Evolutionary conservation across 2,113 vertebrate genomes (phyloP), one percentile per base, ranked within the genome.

Genomic region (Platysteira castanea): DNA sequence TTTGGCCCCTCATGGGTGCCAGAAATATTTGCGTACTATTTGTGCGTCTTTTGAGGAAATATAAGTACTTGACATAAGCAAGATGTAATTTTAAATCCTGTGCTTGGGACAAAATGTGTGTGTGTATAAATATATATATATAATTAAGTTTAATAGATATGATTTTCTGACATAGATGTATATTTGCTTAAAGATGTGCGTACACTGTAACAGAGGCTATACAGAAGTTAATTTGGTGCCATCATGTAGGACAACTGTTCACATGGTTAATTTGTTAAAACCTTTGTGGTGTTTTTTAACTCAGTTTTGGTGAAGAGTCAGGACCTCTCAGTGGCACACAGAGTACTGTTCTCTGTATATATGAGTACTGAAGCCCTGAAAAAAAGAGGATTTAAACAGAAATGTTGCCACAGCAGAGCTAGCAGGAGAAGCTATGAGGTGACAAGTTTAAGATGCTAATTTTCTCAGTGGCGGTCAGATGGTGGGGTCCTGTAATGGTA

Each of bases 371-470:
- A 54, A 63, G 39, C 41, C 75, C 20, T 64, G 37, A 73, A 47
- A 57, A 70, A 60, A 46, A 9, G 11, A 22, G 12, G 19, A 18
- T 80, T 95, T 96, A 71, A 91, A 77, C 65, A 91, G 24, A 65
- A 82, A 63, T 3, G 2, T 79, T 92, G 39, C 54, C 49, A 46
- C 54, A 75, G 81, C 37, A 91, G 71, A 94, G 78, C 42, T 89
- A 91, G 56, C 31, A 42, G 35, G 30, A 92, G 57, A 22, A 71
- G 57, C 57, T 74, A 82, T 84, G 56, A 82, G 79, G 53, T 64
- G 67, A 82, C 71, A 79, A 23, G 13, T 87, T 76, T 77, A 84
- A 84, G 69, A 82, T 71, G 49, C 44, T 78, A 46, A 71, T 96
- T 95, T 95, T 89, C 74, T 63, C 33, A 37, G 47, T 52, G 20